Percentiles rank a stretch among this genome's conserved stretches.
These are phyloP conservation scores for Agelas oroides DNA, from an alignment of 37 sponge, comb jelly and placozoan genomes.

Conservation along the genomic window DNA sequence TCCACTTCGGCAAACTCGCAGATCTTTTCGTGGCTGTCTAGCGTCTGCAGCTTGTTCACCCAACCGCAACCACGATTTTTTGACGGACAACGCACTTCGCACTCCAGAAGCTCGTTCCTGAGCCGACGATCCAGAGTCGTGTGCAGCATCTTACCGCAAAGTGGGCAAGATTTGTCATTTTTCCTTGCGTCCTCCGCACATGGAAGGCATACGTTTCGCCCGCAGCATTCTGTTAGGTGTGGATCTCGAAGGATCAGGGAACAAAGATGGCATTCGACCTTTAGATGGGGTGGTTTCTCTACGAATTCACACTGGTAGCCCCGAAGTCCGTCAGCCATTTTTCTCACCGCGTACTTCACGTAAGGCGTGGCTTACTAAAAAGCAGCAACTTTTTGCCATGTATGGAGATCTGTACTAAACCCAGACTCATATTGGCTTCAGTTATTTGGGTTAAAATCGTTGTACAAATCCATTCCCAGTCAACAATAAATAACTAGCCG, in stretches of 20 bases:
- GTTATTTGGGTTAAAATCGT: too few relatives aligned
- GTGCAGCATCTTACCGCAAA: neutral
- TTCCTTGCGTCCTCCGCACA: neutral
- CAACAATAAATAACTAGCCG: too few relatives aligned
- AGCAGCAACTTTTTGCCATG: too few relatives aligned
- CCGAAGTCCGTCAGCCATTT: too few relatives aligned
- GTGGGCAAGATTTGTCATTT: neutral
- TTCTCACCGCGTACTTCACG: too few relatives aligned
- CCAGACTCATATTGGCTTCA: too few relatives aligned
- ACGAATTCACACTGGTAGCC: slow-evolving; percentile 21
- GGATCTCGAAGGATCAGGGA: slow-evolving; percentile 24
- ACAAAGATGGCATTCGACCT: slow-evolving; percentile 17
- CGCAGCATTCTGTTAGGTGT: slow-evolving; percentile 19
- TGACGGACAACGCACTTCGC: neutral
- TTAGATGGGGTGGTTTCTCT: neutral
- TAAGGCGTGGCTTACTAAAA: too few relatives aligned
- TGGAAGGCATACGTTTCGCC: neutral
- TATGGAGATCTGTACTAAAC: too few relatives aligned
- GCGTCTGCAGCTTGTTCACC: neutral
- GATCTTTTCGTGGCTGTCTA: neutral
- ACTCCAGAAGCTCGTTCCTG: neutral
- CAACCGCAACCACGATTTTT: slow-evolving; percentile 13
- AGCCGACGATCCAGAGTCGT: neutral
- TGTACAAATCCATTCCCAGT: too few relatives aligned
- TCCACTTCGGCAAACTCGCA: neutral